Conservation (phyloP, 2,888 invertebrate genomes). For the Leptopilina myrica region DNA sequence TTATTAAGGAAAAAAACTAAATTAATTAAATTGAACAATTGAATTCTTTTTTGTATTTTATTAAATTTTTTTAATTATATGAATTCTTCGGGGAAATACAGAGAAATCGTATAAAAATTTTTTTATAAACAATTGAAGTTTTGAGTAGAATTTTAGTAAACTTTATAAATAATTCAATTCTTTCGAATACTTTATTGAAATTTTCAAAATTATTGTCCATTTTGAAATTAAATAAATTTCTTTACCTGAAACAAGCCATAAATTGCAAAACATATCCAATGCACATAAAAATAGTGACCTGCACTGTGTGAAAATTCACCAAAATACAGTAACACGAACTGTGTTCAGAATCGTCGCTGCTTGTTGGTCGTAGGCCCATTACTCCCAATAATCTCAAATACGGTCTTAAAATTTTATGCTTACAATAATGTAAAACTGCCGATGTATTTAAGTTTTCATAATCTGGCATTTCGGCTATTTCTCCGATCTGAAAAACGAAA, state of each 20-base stretch:
- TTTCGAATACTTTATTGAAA: no score
- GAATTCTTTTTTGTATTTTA: no score
- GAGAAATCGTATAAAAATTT: no score
- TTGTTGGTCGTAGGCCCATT: slow-evolving; percentile 86
- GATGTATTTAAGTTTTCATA: slow-evolving; percentile 85
- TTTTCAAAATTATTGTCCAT: no score
- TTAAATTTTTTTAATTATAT: no score
- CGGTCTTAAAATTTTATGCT: slow-evolving; percentile 87
- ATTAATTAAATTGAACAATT: no score
- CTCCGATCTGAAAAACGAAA: slow-evolving; percentile 80
- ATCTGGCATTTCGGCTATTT: slow-evolving; percentile 83
- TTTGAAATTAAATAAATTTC: not conserved
- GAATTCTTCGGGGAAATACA: no score
- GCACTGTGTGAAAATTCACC: slow-evolving; percentile 83
- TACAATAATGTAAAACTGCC: slow-evolving; percentile 88
- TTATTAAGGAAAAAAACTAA: no score
- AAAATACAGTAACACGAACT: slow-evolving; percentile 81
- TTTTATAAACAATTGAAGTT: no score
- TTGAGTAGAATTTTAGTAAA: no score
- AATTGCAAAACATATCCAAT: slow-evolving; percentile 87
- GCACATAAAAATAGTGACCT: slow-evolving; percentile 83
- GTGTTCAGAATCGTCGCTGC: slow-evolving; percentile 81
- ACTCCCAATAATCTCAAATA: slow-evolving; percentile 86
- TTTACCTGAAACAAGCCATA: slow-evolving; percentile 86
- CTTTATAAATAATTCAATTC: no score